A percentile compares a stretch with the other conserved stretches of the same genome.
phyloP scores from a whole-genome alignment of 2,888 invertebrate genomes.

The Melinaea menophilus region DNA sequence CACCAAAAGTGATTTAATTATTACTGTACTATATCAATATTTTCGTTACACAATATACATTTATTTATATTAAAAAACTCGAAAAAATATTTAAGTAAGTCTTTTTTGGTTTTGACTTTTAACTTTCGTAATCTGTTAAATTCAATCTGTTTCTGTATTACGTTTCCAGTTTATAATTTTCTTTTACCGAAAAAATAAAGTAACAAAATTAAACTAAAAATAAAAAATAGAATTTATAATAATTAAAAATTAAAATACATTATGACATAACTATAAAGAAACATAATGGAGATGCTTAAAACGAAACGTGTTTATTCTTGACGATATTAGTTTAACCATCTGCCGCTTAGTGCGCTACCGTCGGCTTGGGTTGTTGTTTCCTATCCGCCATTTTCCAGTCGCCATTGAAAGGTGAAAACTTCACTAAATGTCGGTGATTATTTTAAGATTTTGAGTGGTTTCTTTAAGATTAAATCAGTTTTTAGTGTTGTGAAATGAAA shows the following conservation, averaged over 20 bases:
- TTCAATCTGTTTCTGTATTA: not conserved
- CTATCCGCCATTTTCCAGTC: conserved; percentile 95
- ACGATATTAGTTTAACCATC: conserved; percentile 59
- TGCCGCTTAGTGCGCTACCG: conserved; percentile 77
- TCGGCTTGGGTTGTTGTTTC: conserved; percentile 89
- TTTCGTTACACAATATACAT: not conserved
- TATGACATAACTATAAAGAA: no score
- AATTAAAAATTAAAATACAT: no score
- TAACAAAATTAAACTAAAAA: no score
- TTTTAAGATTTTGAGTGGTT: conserved; percentile 81
- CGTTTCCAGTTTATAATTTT: no score
- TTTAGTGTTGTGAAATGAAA: conserved; percentile 81
- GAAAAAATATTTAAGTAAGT: not conserved
- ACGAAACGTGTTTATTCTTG: conserved; percentile 52
- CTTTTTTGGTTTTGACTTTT: conserved; percentile 12
- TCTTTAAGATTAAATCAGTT: conserved; percentile 80
- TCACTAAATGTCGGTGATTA: conserved; percentile 83
- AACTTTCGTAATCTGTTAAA: not conserved
- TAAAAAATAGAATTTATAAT: no score
- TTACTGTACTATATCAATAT: no score
- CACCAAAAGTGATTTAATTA: no score
- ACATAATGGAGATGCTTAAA: conserved; percentile 21
- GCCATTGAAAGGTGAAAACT: conserved; percentile 94
- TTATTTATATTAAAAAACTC: not conserved
- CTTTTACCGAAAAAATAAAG: no score